Evolutionary conservation across 2,113 vertebrate genomes (phyloP), one percentile per base, ranked within the genome.

Genomic region (Rousettus leschenaultii): DNA sequence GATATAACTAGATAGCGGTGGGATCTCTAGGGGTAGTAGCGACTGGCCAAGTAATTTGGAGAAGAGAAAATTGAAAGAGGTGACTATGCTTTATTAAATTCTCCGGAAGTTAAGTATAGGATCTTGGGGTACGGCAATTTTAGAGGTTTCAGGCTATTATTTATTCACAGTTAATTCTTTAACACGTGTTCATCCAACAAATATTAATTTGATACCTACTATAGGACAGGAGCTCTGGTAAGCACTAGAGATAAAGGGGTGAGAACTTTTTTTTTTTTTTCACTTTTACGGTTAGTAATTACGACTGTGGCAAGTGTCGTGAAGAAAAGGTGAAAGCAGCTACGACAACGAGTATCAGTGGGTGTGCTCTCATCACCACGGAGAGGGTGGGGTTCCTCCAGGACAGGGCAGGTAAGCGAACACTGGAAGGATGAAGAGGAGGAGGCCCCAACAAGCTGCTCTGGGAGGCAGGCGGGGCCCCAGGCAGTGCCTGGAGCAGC

Each of bases 301-400:
- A 74, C 13, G 59, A 51, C 3, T 14, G 11, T 45, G 45, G 38
- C n/a, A 87, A 55, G 21, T 70, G 74, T 53, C 82, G 4, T 35
- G 1, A 38, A 33, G 63, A 24, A 59, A 51, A 85, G 28, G 12
- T 22, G 14, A 40, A 80, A 57, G 80, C 45, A 21, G 30, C 18
- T 26, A 5, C 5, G 51, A 21, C 7, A 16, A 8, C 0, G 0
- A 9, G 53, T 19, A 15, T 1, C 5, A 0, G 55, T 3, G n/a
- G 43, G 7, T 11, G 12, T 1, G 2, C 3, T 59, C 57, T 24
- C 30, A 33, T 35, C 0, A 3, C 71, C 5, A 22, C 2, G 3
- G 5, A 7, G 7, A 5, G 21, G 35, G 33, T 12, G 14, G 24
- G 21, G 19, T 59, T 57, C 15, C 51, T 38, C 51, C 28, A 16